A percentile compares a stretch with the other conserved stretches of the same genome.
Conservation (phyloP, 2,888 invertebrate genomes). For the Amblyjoppa fuscipennis region DNA sequence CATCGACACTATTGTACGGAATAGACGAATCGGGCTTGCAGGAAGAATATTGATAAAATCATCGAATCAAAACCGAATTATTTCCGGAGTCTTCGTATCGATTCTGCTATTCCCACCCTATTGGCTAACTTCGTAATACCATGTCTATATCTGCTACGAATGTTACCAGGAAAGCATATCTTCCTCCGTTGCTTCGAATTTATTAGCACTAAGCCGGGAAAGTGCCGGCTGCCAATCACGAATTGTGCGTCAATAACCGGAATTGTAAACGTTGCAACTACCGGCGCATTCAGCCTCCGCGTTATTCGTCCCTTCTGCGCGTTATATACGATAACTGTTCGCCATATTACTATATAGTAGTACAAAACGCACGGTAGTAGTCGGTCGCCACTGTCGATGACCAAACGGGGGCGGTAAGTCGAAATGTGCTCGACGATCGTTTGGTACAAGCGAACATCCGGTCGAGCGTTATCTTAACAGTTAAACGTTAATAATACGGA, state of each 20-base stretch:
- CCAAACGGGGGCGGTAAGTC: constrained; percentile 37
- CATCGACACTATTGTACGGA: constrained; percentile 12
- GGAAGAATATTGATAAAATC: constrained; percentile 84
- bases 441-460: constrained; percentile 73
- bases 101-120: constrained; percentile 67
- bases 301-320: constrained; percentile 33
- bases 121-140: constrained; percentile 18
- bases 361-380: constrained; percentile 10
- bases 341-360: constrained; percentile 1
- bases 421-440: constrained; percentile 68
- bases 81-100: constrained; percentile 74
- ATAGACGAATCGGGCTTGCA: constrained; percentile 21
- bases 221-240: constrained; percentile 82
- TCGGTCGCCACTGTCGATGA: constrained; percentile 27
- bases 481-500: constrained; percentile 79
- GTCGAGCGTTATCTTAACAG: constrained; percentile 74
- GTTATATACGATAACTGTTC: constrained; percentile 12
- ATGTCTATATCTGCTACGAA: constrained; percentile 21
- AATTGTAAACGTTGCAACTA: constrained; percentile 76
- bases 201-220: constrained; percentile 82
- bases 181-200: constrained; percentile 74
- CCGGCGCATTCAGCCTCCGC: constrained; percentile 28
- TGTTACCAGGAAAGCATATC: constrained; percentile 38
- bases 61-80: constrained; percentile 83
- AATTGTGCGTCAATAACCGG: constrained; percentile 81